Evolutionary conservation across 2,888 invertebrate genomes (phyloP).

Genomic region (Alcis repandata): DNA sequence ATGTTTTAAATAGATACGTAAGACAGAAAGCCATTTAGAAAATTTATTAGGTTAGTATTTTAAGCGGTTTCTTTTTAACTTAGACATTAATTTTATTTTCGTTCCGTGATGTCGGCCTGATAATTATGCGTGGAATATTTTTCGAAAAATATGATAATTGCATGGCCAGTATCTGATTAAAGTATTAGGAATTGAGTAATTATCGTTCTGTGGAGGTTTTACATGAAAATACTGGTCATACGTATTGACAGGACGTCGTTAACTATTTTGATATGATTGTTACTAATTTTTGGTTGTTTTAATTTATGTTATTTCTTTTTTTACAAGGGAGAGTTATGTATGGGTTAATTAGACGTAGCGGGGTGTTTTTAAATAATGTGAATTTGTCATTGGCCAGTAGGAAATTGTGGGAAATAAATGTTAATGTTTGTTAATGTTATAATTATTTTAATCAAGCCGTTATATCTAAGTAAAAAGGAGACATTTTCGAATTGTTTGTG

Average conservation of each 20-base stretch:
- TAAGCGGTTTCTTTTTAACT: constrained; percentile 48
- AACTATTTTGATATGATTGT: constrained; percentile 23
- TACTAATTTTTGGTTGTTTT: constrained; percentile 20
- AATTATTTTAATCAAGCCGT: neutral
- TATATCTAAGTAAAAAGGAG: neutral
- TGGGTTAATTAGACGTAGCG: constrained; percentile 9
- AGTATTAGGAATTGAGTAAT: constrained; percentile 41
- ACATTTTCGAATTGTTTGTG: no score
- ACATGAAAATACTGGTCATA: constrained; percentile 12
- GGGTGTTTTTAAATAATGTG: constrained; percentile 8
- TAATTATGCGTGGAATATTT: constrained; percentile 50
- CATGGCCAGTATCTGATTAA: constrained; percentile 45
- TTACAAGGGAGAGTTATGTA: constrained; percentile 5
- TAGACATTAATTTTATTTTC: constrained; percentile 47
- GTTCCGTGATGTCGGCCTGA: constrained; percentile 41
- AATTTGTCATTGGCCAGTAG: constrained; percentile 4
- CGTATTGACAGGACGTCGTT: constrained; percentile 29
- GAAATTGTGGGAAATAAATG: constrained; percentile 1
- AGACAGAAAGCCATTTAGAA: constrained; percentile 46
- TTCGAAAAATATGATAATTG: constrained; percentile 45
- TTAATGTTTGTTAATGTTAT: neutral
- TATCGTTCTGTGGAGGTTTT: constrained; percentile 29
- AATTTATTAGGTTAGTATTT: constrained; percentile 51
- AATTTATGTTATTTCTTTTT: constrained; percentile 29
- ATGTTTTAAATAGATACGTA: constrained; percentile 47